These are phyloP conservation scores for Brenthis hecate DNA, from an alignment of 2,888 invertebrate species.

Conservation along the genomic window DNA sequence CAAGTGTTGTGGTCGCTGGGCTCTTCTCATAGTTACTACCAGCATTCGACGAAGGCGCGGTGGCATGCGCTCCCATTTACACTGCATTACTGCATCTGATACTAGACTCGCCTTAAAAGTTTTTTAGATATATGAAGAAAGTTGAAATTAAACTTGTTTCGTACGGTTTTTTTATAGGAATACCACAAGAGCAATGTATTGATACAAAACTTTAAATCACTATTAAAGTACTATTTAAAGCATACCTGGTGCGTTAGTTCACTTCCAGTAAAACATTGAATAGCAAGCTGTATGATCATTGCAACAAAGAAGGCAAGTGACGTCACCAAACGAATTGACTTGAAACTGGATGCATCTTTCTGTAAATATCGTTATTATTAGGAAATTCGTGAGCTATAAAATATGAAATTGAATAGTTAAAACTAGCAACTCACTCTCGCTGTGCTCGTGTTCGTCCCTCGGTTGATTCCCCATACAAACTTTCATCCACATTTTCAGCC, in stretches of 20 bases:
- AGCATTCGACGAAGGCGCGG: slow-evolving; percentile 56
- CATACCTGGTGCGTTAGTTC: slow-evolving; percentile 70
- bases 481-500: too few relatives aligned
- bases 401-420: neutral
- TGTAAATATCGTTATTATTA: slow-evolving; percentile 44
- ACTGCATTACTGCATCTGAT: slow-evolving; percentile 65
- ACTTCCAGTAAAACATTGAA: slow-evolving; percentile 73
- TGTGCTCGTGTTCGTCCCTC: too few relatives aligned
- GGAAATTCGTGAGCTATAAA: neutral
- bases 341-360: slow-evolving; percentile 73
- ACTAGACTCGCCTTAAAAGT: slow-evolving; percentile 58
- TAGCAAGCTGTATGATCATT: slow-evolving; percentile 71
- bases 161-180: neutral
- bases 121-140: slow-evolving; percentile 16
- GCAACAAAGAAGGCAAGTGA: slow-evolving; percentile 73
- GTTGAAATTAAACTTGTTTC: neutral
- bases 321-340: slow-evolving; percentile 65
- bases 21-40: slow-evolving; percentile 66
- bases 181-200: neutral
- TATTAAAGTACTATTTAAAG: neutral
- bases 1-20: slow-evolving; percentile 69
- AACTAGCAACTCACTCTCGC: too few relatives aligned
- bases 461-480: too few relatives aligned
- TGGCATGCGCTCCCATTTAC: slow-evolving; percentile 69
- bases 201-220: neutral